Base-by-base conservation (phyloP, 2,888 invertebrate species). In the Drosophila stalkeri region DNA sequence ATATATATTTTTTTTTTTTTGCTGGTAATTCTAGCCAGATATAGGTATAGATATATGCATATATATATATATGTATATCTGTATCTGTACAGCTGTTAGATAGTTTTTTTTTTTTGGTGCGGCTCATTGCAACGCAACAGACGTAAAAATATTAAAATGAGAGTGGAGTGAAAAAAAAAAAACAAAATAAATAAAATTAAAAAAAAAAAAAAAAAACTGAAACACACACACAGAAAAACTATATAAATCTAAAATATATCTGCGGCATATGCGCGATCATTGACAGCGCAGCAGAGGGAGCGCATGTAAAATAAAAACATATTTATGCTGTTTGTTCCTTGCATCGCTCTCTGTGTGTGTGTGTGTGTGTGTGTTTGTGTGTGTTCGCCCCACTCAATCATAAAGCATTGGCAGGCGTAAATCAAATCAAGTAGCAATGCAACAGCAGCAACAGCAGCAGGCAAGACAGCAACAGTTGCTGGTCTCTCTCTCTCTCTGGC, bases 121-220 rank as follows among this genome's bases (percentile, higher is more conserved):
- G 92, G 91, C 92, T 90, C 92, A 92, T 92, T 92, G 92, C 91
- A 90, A 88, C 82, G 91, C 92, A 92, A 84, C 89, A 91, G 92
- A 91, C 91, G 91, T 89, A 84, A 90, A 91, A 91, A 91, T 90
- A 89, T 82, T 77, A 89, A 76, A 65, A 66, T 67, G 67, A 65
- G 64, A 51, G 23, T 51, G 64, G 51, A 61, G 20, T 64, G 41
- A 71, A 72, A 67, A 69, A 69, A 55, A 18, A 16, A 33, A 12
- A n/a, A n/a, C n/a, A n/a, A n/a, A n/a, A n/a, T n/a, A n/a, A n/a
- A n/a, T n/a, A n/a, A n/a, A n/a, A n/a, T n/a, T n/a, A 72, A 67
- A 69, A 69, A 55, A 18, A 16, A 33, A 12, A 71, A 72, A 67
- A 69, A 69, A 55, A 18, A 16, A 33, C 11, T 35, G 43, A 57